Conservation (phyloP, 2,888 invertebrate genomes). For the Cheilosia soror region DNA sequence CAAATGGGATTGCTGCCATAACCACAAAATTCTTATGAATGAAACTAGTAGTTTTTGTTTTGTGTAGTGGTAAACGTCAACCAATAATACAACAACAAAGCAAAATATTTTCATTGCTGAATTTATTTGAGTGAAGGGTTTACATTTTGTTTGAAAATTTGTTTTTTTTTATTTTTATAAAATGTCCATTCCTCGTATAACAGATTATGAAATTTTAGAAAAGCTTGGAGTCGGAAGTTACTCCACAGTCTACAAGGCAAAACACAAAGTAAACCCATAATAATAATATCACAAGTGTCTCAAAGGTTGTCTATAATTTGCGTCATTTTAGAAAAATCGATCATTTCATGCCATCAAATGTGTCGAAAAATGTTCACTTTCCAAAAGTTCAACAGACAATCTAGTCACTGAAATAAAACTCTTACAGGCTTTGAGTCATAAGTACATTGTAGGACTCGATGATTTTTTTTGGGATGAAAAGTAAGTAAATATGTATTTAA, state of each 20-base stretch:
- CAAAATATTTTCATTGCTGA: conserved; percentile 27
- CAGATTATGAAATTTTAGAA: conserved; percentile 89
- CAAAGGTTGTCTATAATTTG: neutral
- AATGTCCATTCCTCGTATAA: conserved; percentile 84
- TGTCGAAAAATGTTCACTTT: conserved; percentile 89
- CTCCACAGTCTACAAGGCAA: conserved; percentile 92
- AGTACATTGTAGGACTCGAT: conserved; percentile 91
- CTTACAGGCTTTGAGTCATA: conserved; percentile 90
- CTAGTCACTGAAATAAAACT: conserved; percentile 92
- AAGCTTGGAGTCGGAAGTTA: conserved; percentile 93
- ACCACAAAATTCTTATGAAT: too few species aligned
- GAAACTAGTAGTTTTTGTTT: neutral
- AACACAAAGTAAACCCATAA: conserved; percentile 79
- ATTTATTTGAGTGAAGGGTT: neutral
- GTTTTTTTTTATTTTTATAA: conserved; percentile 15
- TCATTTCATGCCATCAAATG: conserved; percentile 93
- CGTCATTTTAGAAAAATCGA: conserved; percentile 85
- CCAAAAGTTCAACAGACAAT: conserved; percentile 90
- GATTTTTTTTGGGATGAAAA: conserved; percentile 92
- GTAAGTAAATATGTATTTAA: conserved; percentile 83
- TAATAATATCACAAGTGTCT: neutral
- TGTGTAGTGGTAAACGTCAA: conserved; percentile 4
- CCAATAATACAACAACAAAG: conserved; percentile 23
- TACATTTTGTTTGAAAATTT: conserved; percentile 4
- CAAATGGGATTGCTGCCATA: too few species aligned